Base-by-base conservation (phyloP, 1,140 invertebrate genomes). In the Saccostrea cuccullata region DNA sequence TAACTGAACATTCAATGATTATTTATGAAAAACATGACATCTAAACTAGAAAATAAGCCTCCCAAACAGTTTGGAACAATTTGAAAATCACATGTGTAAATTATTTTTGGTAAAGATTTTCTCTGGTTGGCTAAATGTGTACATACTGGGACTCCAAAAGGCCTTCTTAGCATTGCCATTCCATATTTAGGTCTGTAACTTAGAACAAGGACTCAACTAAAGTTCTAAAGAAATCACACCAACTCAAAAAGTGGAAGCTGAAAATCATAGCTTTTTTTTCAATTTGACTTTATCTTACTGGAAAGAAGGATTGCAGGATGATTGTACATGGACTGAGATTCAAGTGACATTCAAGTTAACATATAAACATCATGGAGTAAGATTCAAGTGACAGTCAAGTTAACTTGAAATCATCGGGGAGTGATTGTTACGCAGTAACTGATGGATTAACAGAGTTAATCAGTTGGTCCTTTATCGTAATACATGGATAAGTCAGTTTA, bases 1-100 rank as follows among this genome's bases (percentile, higher is more conserved):
- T 40, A 77, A 77, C 70, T 77, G 70, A 77, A 77, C 11, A 77
- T 26, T 77, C 60, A 67, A 67, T 23, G 8, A n/a, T 67, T 47
- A 47, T 47, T 20, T 67, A 23, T 67, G 60, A 67, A 67, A 67
- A 67, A 23, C 17, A 67, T 67, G 23, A 67, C 47, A 67, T 67
- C 23, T 77, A 77, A 30, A 77, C 70, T 36, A 30, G 11, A 77
- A 77, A 77, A 77, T 77, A 77, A 30, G 23, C 70, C 70, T 30
- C 20, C 6, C 11, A 17, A 30, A 30, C 70, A 30, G 4, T 77
- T 36, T 36, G 30, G 70, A 77, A 77, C 26, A 36, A 26, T 15
- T 77, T 36, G 60, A 36, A 77, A 77, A 77, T 15, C 26, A 77
- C 70, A 30, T 40, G 9, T 77, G 70, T 77, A 30, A 23, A 77